phyloP scores from a whole-genome alignment of 1,140 invertebrate species.

The Berghia stephanieae region DNA sequence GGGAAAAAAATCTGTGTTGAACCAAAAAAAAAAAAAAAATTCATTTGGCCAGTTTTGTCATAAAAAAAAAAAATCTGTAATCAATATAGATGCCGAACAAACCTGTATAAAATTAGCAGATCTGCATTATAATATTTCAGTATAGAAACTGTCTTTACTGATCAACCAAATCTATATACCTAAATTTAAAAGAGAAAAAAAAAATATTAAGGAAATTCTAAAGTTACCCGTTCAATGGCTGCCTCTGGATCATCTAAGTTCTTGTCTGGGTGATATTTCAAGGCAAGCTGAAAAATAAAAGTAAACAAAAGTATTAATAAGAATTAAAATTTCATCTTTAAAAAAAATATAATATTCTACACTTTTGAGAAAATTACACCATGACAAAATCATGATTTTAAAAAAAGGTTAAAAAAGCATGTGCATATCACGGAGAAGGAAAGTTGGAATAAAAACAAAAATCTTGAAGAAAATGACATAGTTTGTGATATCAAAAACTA shows the following conservation, averaged over 20 bases:
- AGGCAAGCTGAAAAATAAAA: slow-evolving; percentile 74
- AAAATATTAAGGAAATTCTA: background rate
- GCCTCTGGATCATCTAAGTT: slow-evolving; percentile 71
- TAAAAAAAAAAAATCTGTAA: background rate
- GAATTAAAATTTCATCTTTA: background rate
- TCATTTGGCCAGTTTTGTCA: background rate
- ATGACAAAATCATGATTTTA: background rate
- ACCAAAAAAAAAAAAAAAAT: background rate
- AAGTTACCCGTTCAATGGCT: slow-evolving; percentile 29
- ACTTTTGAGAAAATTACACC: background rate
- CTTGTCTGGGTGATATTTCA: slow-evolving; percentile 99
- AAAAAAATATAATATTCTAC: background rate
- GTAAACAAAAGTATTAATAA: background rate
- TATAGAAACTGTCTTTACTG: background rate
- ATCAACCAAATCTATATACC: background rate
- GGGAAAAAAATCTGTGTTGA: background rate
- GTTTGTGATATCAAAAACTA: too few species aligned
- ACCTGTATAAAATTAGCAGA: background rate
- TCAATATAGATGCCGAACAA: background rate
- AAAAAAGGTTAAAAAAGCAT: background rate
- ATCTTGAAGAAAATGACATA: too few species aligned
- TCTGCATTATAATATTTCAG: background rate
- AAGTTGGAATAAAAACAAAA: too few species aligned
- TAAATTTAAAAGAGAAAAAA: background rate
- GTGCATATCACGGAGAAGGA: too few species aligned